Conservation (phyloP, 2,888 invertebrate genomes). For the Rhamnusium bicolor region DNA sequence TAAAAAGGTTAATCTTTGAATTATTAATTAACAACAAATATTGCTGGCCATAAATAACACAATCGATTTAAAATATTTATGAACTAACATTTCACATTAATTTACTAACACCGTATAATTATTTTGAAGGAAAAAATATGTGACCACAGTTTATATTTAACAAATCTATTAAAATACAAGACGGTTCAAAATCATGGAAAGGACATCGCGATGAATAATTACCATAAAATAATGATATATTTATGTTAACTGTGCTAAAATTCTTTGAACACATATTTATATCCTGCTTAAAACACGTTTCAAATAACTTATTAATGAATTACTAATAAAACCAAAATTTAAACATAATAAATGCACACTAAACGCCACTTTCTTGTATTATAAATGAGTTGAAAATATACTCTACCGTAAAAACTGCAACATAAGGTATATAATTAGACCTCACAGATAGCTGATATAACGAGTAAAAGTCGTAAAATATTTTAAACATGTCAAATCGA, state of each 20-base stretch:
- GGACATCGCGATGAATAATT: slow-evolving; percentile 9
- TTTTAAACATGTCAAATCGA: neutral
- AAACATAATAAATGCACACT: slow-evolving; percentile 20
- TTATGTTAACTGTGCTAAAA: slow-evolving; percentile 5
- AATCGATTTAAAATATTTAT: neutral
- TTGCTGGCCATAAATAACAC: neutral
- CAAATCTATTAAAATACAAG: slow-evolving; percentile 9
- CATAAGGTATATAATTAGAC: slow-evolving; percentile 22
- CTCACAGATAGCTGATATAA: slow-evolving; percentile 1
- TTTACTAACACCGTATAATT: neutral
- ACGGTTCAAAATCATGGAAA: slow-evolving; percentile 2
- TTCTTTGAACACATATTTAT: slow-evolving; percentile 8
- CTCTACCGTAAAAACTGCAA: slow-evolving; percentile 6
- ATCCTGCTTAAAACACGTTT: slow-evolving; percentile 23
- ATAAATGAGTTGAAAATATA: slow-evolving; percentile 21
- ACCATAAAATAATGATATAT: slow-evolving; percentile 26
- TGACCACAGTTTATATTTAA: slow-evolving; percentile 3
- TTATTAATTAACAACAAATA: neutral
- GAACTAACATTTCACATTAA: neutral
- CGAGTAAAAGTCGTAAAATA: slow-evolving; percentile 4
- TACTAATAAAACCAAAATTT: slow-evolving; percentile 26
- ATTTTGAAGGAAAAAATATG: neutral
- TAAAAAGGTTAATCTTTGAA: neutral
- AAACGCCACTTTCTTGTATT: slow-evolving; percentile 24
- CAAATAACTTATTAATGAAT: slow-evolving; percentile 13